Base-by-base conservation (phyloP, 2,888 invertebrate species). In the Ferdinandea cuprea region DNA sequence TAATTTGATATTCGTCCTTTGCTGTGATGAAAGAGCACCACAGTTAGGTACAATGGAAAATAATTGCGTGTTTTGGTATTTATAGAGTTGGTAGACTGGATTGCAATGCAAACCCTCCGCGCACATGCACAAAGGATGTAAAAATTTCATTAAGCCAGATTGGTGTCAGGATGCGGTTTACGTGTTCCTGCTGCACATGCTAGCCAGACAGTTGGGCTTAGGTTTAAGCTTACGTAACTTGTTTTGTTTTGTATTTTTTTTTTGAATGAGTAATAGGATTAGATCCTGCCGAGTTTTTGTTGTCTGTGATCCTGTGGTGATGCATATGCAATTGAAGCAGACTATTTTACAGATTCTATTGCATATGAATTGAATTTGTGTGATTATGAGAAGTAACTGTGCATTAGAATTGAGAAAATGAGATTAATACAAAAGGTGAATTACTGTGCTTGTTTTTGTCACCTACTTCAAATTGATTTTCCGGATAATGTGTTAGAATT, bases 31-130 rank as follows among this genome's bases (percentile, higher is more conserved):
- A 59, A 35, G n/a, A 40, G 40, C 15, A 11, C 35, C 19, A 4
- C 28, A 28, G 61, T 44, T n/a, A 25, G 25, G 2, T 58, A 78
- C 61, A 83, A 78, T 78, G 68, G 63, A 78, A 78, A 83, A 83
- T 83, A 83, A 83, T 83, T 83, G 72, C 83, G 61, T 83, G 83
- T 50, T 83, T 72, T 77, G 61, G 83, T 83, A 83, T 83, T 83
- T 83, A 83, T 83, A 83, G 78, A 83, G 78, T 83, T 83, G 28
- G 37, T 11, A 42, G 17, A 30, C 30, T 28, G 48, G 37, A 66
- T 54, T 61, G 56, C 72, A 68, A 52, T n/a, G n/a, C n/a, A n/a
- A n/a, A n/a, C n/a, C n/a, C 35, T 8, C 35, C 25, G 35, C 30
- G 15, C 40, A 19, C 35, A 21, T 32, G 30, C 66, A 68, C 56